phyloP scores from a whole-genome alignment of 1,140 invertebrate genomes.

The Nephotettix cincticeps region DNA sequence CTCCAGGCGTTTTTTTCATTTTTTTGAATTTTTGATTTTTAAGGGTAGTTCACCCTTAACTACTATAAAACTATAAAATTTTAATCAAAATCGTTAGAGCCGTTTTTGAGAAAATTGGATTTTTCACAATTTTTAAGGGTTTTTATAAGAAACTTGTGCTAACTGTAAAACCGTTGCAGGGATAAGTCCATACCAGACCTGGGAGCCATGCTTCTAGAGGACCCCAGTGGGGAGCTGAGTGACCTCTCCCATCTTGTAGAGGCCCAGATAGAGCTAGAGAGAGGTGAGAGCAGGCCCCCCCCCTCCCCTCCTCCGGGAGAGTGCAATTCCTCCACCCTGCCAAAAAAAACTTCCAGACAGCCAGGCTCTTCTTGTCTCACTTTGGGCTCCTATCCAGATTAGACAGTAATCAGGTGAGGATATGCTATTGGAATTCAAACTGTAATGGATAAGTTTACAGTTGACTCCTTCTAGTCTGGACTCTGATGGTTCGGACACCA shows the following conservation, averaged over 20 bases:
- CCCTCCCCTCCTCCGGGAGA: constrained; percentile 55
- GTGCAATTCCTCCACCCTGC: constrained; percentile 75
- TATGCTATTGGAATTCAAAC: too few species aligned
- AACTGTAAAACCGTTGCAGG: constrained; percentile 49
- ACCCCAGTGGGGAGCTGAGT: constrained; percentile 53
- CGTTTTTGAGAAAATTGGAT: too few species aligned
- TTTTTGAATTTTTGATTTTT: too few species aligned
- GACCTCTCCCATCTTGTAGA: constrained; percentile 58
- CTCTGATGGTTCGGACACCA: too few species aligned
- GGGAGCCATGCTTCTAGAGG: constrained; percentile 65
- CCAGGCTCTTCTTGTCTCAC: constrained; percentile 89
- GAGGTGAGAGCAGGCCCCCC: constrained; percentile 45
- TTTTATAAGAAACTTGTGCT: too few species aligned
- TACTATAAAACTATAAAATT: too few species aligned
- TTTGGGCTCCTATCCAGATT: constrained; percentile 74
- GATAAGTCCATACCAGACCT: constrained; percentile 80
- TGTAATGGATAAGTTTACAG: too few species aligned
- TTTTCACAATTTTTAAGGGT: too few species aligned
- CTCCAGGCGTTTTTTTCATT: too few species aligned
- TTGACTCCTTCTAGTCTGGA: too few species aligned
- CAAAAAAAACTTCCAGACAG: constrained; percentile 94
- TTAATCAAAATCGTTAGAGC: too few species aligned
- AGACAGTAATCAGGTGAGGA: constrained; percentile 35
- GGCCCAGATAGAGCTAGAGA: constrained; percentile 53
- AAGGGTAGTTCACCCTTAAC: too few species aligned